phyloP scores from a whole-genome alignment of 1,140 invertebrate species.

The Sinonovacula constricta region DNA sequence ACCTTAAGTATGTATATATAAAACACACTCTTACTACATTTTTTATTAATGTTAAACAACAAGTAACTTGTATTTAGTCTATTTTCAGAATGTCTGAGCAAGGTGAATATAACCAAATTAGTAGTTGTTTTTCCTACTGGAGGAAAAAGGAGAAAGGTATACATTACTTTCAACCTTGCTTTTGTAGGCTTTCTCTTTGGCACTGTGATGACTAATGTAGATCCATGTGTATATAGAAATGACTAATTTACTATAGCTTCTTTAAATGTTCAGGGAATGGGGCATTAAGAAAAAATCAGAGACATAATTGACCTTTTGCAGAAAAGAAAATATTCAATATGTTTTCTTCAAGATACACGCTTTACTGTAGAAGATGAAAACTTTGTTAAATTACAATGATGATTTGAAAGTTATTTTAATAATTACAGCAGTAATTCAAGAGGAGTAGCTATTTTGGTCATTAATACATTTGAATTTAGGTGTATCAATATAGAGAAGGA shows the following conservation, averaged over 20 bases:
- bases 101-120: no score
- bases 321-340: not conserved
- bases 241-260: constrained; percentile 10
- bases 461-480: constrained; percentile 40
- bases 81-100: no score
- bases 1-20: no score
- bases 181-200: no score
- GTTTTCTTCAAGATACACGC: constrained; percentile 26
- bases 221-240: constrained; percentile 14
- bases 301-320: constrained; percentile 11
- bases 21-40: no score
- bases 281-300: constrained; percentile 12
- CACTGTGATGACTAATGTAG: no score
- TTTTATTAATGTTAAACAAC: no score
- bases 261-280: constrained; percentile 32
- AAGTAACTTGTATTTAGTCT: no score
- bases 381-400: not conserved
- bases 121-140: no score
- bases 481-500: not conserved
- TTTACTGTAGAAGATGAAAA: constrained; percentile 7
- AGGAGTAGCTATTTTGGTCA: constrained; percentile 38
- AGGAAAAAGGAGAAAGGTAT: no score
- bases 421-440: constrained; percentile 11
- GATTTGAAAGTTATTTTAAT: constrained; percentile 3
- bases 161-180: no score